Evolutionary conservation across 2,113 vertebrate genomes (phyloP).

Genomic region (Psittacara wagleri): DNA sequence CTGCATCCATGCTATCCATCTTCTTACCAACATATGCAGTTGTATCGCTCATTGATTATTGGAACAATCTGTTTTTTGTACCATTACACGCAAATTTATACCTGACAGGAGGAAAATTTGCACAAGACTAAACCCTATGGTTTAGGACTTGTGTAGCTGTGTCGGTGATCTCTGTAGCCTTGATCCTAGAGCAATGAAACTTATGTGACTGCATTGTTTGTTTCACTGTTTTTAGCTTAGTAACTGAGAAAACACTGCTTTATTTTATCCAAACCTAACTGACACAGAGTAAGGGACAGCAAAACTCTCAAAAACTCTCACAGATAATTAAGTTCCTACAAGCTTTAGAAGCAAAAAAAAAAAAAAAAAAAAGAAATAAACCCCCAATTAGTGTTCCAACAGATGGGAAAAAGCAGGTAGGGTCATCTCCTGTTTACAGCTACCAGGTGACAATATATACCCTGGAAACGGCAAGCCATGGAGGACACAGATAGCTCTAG

Average conservation of each 20-base stretch:
- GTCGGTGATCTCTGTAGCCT: neutral
- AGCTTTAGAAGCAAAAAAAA: neutral
- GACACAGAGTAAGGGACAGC: neutral
- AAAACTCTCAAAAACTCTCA: neutral
- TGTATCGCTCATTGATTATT: neutral
- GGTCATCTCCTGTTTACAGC: neutral
- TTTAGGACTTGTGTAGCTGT: neutral
- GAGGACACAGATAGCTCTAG: neutral
- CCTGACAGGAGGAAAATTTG: neutral
- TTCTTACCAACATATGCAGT: neutral
- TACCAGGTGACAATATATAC: neutral
- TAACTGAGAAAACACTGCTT: neutral
- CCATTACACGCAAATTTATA: neutral
- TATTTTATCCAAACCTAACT: neutral
- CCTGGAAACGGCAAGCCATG: neutral
- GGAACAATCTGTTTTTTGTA: neutral
- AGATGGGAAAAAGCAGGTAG: conserved; percentile 15
- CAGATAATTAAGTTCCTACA: neutral
- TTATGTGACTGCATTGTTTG: accelerated
- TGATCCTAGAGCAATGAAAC: neutral
- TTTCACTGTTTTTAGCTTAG: neutral
- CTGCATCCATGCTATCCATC: neutral
- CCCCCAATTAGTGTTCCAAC: neutral
- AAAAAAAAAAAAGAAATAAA: neutral
- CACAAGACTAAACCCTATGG: neutral